Conservation (phyloP, 2,797 vertebrate genomes). For the Clamator glandarius region DNA sequence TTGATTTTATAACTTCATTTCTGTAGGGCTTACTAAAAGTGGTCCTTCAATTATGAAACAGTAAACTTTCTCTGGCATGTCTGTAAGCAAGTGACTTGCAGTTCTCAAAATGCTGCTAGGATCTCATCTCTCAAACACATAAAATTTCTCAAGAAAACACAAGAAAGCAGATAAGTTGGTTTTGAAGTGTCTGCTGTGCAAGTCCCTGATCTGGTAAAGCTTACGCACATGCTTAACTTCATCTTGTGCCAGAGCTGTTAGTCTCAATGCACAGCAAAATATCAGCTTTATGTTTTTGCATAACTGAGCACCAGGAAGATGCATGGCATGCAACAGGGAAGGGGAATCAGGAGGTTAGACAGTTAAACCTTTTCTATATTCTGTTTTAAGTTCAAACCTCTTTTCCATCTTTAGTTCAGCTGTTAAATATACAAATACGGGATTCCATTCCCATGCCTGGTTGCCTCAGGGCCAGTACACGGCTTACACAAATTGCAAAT, state of each 20-base stretch:
- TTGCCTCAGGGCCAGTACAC: background rate
- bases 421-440: background rate
- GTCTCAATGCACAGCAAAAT: background rate
- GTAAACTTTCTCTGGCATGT: background rate
- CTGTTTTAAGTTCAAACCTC: background rate
- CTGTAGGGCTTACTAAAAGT: background rate
- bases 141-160: background rate
- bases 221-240: background rate
- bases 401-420: background rate
- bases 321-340: background rate
- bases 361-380: background rate
- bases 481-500: background rate
- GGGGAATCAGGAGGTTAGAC: background rate
- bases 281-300: background rate
- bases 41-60: background rate
- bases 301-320: background rate
- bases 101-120: background rate
- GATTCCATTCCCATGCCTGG: background rate
- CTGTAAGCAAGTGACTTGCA: background rate
- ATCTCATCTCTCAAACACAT: background rate
- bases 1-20: background rate
- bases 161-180: background rate
- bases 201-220: background rate
- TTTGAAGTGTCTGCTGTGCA: background rate
- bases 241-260: background rate